Evolutionary conservation across 1,140 invertebrate genomes (phyloP).

Genomic region (Papilio xuthus): DNA sequence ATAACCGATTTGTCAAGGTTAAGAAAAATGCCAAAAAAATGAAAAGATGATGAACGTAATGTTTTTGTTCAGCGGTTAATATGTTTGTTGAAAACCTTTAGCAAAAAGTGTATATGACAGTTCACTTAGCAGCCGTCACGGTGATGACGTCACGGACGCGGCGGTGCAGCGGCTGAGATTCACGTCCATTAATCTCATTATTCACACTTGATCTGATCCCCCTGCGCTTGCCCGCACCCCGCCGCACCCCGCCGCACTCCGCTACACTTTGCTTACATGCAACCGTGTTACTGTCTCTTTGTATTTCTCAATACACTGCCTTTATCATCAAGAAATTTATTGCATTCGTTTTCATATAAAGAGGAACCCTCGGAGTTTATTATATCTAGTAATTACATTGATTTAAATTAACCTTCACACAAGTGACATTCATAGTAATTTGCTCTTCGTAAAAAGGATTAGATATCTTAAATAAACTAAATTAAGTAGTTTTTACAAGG

Average conservation of each 20-base stretch:
- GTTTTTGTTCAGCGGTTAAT: neutral
- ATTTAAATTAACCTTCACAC: neutral
- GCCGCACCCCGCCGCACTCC: neutral
- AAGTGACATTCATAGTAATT: too few relatives aligned
- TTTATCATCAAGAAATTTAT: neutral
- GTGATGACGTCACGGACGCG: conserved; percentile 28
- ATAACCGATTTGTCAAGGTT: too few relatives aligned
- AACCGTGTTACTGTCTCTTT: conserved; percentile 12
- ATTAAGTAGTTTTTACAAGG: too few relatives aligned
- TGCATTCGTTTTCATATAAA: neutral
- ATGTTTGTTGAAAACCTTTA: neutral
- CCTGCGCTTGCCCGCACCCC: neutral
- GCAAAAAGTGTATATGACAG: neutral
- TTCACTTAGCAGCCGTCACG: neutral
- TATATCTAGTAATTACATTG: neutral
- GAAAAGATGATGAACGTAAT: too few relatives aligned
- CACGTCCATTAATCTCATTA: conserved; percentile 64
- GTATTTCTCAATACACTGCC: neutral
- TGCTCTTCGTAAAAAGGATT: too few relatives aligned
- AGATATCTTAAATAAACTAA: too few relatives aligned
- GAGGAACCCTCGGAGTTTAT: neutral
- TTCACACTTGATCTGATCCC: conserved; percentile 55
- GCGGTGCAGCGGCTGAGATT: conserved; percentile 43
- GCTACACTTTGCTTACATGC: conserved; percentile 33
- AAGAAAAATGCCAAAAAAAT: too few relatives aligned